Evolutionary conservation across 1,140 invertebrate genomes (phyloP).

Genomic region (Drosophila melanica): DNA sequence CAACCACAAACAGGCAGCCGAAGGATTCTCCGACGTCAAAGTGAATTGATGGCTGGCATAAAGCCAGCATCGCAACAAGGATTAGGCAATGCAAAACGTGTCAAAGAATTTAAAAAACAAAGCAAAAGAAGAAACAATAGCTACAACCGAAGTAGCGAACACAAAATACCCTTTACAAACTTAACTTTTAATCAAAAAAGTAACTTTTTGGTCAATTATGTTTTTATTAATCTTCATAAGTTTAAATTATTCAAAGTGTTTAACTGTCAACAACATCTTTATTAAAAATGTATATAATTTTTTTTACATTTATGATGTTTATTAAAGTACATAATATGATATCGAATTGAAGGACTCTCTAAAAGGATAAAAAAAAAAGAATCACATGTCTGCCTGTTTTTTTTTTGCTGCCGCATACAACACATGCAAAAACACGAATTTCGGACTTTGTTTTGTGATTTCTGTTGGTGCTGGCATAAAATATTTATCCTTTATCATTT

Average conservation of each 20-base stretch:
- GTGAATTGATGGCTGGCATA: slow-evolving; percentile 33
- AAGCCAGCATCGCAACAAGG: slow-evolving; percentile 1
- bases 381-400: neutral
- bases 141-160: too few species aligned
- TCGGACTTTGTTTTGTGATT: slow-evolving; percentile 12
- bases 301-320: too few species aligned
- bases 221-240: too few species aligned
- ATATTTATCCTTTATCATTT: slow-evolving; percentile 41
- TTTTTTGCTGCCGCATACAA: neutral
- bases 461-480: slow-evolving; percentile 19
- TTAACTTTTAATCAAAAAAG: too few species aligned
- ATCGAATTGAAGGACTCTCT: too few species aligned
- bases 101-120: slow-evolving; percentile 27
- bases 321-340: too few species aligned
- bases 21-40: slow-evolving; percentile 32
- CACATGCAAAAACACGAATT: neutral
- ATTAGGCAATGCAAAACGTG: slow-evolving; percentile 40
- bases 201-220: too few species aligned
- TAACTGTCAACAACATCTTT: too few species aligned
- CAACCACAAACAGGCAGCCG: slow-evolving; percentile 43
- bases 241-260: too few species aligned
- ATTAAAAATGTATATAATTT: too few species aligned
- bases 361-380: neutral
- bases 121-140: slow-evolving; percentile 6
- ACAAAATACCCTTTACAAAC: too few species aligned